Conservation (phyloP, 2,888 invertebrate genomes). For the Panopea generosa region DNA sequence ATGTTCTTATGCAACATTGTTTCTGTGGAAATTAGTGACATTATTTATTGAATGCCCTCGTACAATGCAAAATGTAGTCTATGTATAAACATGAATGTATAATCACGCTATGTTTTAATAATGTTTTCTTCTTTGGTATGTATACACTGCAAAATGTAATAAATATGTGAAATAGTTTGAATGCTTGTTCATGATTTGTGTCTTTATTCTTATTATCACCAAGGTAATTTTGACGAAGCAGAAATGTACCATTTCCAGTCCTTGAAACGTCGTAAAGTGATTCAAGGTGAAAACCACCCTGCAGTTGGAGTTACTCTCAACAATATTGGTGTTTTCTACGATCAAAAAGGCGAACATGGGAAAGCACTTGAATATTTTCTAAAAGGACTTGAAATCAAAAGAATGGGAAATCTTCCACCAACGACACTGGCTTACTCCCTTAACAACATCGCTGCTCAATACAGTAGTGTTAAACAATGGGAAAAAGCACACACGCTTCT, state of each 20-base stretch:
- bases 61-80: too few species aligned
- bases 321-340: slow-evolving; percentile 71
- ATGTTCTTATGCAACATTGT: too few species aligned
- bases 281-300: slow-evolving; percentile 50
- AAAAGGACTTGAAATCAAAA: slow-evolving; percentile 61
- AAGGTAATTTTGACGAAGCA: slow-evolving; percentile 68
- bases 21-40: too few species aligned
- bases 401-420: slow-evolving; percentile 49
- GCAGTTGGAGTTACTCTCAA: slow-evolving; percentile 61
- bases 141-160: too few species aligned
- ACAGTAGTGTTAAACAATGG: slow-evolving; percentile 23
- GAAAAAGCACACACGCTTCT: slow-evolving; percentile 47
- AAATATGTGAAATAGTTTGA: too few species aligned
- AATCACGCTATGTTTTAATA: too few species aligned
- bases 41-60: too few species aligned
- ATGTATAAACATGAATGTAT: too few species aligned
- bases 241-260: slow-evolving; percentile 59
- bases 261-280: slow-evolving; percentile 35
- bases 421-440: slow-evolving; percentile 60
- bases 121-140: too few species aligned
- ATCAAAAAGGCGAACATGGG: slow-evolving; percentile 58
- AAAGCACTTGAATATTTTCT: slow-evolving; percentile 63
- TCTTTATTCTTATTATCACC: too few species aligned
- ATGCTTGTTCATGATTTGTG: too few species aligned
- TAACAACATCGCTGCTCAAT: slow-evolving; percentile 60